Evolutionary conservation across 2,113 vertebrate genomes (phyloP).

Genomic region (Microcebus ravelobensis): DNA sequence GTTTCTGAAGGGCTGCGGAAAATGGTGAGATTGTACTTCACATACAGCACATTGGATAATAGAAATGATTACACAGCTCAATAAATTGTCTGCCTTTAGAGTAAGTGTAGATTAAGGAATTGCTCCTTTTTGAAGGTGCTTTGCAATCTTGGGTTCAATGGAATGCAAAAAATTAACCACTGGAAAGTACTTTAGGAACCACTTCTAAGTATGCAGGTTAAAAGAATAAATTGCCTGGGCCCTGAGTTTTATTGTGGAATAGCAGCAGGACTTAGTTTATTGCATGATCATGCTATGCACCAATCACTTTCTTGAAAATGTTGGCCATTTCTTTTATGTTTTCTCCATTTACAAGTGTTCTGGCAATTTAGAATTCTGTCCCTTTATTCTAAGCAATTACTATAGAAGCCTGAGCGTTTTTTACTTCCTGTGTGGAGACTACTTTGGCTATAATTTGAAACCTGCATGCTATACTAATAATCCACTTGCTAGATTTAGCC

Average conservation of each 20-base stretch:
- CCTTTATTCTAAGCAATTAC: constrained; percentile 75
- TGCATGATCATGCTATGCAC: constrained; percentile 50
- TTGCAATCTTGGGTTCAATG: constrained; percentile 72
- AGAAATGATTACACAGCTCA: constrained; percentile 70
- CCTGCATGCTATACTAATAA: constrained; percentile 69
- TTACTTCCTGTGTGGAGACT: constrained; percentile 68
- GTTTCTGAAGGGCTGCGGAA: constrained; percentile 58
- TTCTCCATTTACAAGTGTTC: constrained; percentile 73
- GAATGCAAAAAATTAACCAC: constrained; percentile 75
- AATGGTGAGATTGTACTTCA: constrained; percentile 59
- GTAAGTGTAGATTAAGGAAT: constrained; percentile 71
- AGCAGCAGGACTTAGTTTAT: constrained; percentile 71
- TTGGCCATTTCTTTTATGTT: constrained; percentile 74
- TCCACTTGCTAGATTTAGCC: constrained; percentile 66
- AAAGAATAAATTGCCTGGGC: constrained; percentile 37
- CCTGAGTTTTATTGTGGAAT: constrained; percentile 43
- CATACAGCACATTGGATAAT: constrained; percentile 60
- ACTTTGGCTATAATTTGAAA: constrained; percentile 73
- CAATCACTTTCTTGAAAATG: constrained; percentile 64
- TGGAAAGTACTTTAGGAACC: constrained; percentile 56
- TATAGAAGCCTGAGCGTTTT: constrained; percentile 66
- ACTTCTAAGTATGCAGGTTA: constrained; percentile 64
- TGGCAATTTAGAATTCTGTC: constrained; percentile 68
- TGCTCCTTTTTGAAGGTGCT: constrained; percentile 65
- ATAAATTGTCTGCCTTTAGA: constrained; percentile 73